Base-by-base conservation (phyloP, 1,140 invertebrate genomes). In the Pogonomyrmex barbatus region DNA sequence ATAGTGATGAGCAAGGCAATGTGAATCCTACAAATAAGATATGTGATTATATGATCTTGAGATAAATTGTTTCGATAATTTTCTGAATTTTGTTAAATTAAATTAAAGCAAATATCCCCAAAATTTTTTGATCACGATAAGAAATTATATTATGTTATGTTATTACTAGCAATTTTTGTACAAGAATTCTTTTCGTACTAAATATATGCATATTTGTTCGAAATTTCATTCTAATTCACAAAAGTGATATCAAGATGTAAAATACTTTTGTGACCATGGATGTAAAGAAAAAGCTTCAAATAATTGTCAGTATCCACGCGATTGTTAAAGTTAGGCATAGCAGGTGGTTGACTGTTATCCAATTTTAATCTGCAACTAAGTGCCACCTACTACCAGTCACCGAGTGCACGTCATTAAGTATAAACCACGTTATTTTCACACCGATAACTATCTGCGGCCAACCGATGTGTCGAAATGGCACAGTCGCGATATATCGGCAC, bases 351-450 rank as follows among this genome's bases (percentile, higher is more conserved):
- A 24, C 62, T 10, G 39, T 90, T 91, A 90, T 90, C 86, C 33
- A 75, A 76, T 75, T 76, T 79, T 54, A 82, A 86, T 88, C 63
- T 70, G 2, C 9, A 3, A 9, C 54, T 14, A 24, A 50, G 62
- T 47, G 39, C 39, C 65, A 39, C 63, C 65, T 86, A 70, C 62
- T 17, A 30, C 50, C 17, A 54, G 45, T 54, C 67, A 5, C 36
- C 47, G 60, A 47, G 36, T 67, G 70, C 42, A 67, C 36, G 45
- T 87, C 79, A 77, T 85, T 87, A 76, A 45, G 71, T 81, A 42
- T 62, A 75, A 60, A 76, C 24, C 24, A 52, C 65, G 85, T 87
- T 89, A 89, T 89, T 84, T 90, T 87, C 89, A 87, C 89, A 50
- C 85, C 78, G 89, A 89, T 90, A 85, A 85, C 73, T 58, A 73